A percentile compares a stretch with the other conserved stretches of the same genome.
Conservation (phyloP, 2,888 invertebrate species). For the Melanargia galathea region DNA sequence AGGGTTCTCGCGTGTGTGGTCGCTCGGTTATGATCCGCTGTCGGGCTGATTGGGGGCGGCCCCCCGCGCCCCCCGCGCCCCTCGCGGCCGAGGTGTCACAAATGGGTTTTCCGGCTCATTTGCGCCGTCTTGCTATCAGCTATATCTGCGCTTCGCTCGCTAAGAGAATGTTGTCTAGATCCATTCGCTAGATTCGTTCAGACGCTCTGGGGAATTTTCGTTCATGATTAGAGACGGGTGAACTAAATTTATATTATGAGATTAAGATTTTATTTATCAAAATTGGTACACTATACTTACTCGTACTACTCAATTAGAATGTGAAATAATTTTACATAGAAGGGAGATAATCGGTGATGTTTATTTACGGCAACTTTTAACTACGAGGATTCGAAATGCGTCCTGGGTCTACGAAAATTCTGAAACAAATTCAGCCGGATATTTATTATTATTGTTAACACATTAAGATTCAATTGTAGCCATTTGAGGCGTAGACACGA, state of each 20-base stretch:
- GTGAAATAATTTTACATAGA: too few relatives aligned
- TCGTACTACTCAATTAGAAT: too few relatives aligned
- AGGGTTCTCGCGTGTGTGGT: conserved; percentile 29
- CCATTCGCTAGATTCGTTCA: conserved; percentile 24
- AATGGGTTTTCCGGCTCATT: conserved; percentile 47
- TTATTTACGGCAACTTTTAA: too few relatives aligned
- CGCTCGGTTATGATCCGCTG: conserved; percentile 61
- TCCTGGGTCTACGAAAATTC: too few relatives aligned
- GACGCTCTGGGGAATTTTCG: conserved; percentile 27
- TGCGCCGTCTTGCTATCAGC: conserved; percentile 37
- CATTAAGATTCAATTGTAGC: too few relatives aligned
- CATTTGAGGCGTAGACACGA: too few relatives aligned
- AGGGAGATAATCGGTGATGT: too few relatives aligned
- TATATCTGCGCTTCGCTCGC: conserved; percentile 37
- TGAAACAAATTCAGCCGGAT: too few relatives aligned
- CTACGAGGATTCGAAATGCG: too few relatives aligned
- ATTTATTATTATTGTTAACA: too few relatives aligned
- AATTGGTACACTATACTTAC: too few relatives aligned
- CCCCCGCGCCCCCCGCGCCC: conserved; percentile 40
- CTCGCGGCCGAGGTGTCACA: conserved; percentile 46
- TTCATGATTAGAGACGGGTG: conserved; percentile 20
- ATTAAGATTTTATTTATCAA: too few relatives aligned
- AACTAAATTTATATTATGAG: neutral
- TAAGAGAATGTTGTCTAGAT: conserved; percentile 23
- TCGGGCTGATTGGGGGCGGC: conserved; percentile 50